Evolutionary conservation across 2,888 invertebrate genomes (phyloP).

Genomic region (Drosophila neutralis): DNA sequence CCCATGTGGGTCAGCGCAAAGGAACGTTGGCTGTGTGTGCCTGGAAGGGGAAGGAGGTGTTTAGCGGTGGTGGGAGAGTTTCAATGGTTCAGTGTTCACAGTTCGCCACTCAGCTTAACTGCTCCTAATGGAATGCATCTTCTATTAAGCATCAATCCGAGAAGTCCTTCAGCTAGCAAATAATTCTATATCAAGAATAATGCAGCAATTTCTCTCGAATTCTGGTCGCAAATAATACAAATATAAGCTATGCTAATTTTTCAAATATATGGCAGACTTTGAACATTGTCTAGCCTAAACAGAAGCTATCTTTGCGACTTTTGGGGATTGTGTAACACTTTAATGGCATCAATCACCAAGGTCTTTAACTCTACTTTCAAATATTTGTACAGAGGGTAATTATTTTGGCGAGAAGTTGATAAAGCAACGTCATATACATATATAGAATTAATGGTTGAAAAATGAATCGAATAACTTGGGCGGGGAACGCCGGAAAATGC

Average conservation of each 20-base stretch:
- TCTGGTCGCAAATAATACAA: not conserved
- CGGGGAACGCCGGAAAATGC: not conserved
- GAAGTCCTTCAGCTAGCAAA: not conserved
- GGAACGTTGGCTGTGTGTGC: not conserved
- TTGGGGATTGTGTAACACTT: not conserved
- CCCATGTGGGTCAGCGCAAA: slow-evolving; percentile 23
- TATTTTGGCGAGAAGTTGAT: not conserved
- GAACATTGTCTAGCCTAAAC: not conserved
- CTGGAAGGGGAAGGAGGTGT: too few species aligned
- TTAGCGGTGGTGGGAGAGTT: not conserved
- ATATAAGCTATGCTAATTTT: not conserved
- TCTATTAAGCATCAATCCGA: slow-evolving; percentile 2
- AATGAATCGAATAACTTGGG: not conserved
- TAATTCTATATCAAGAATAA: not conserved
- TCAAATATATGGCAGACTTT: not conserved
- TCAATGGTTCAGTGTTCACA: not conserved
- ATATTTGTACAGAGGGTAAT: not conserved
- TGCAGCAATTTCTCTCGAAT: not conserved
- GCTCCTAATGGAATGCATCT: slow-evolving; percentile 27
- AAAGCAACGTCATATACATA: not conserved
- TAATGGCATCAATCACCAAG: not conserved
- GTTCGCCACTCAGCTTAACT: slow-evolving; percentile 45
- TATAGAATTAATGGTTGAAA: not conserved
- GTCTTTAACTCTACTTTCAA: not conserved
- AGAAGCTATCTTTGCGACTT: not conserved